A percentile compares a stretch with the other conserved stretches of the same genome.
Evolutionary conservation across 2,113 vertebrate species (phyloP).

Genomic region (Polyodon spathula): DNA sequence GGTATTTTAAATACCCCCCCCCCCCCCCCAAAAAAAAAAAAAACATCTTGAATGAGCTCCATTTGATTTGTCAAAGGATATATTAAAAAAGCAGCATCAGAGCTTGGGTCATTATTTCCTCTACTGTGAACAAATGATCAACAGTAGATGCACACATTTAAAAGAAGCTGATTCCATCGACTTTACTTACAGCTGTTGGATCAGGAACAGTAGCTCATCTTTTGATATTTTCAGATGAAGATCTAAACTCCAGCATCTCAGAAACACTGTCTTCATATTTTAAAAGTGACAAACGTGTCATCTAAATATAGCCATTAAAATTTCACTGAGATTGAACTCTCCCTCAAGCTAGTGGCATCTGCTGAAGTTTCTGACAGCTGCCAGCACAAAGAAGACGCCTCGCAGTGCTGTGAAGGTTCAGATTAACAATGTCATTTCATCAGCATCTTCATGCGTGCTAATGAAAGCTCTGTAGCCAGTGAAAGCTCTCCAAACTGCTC

Average conservation of each 20-base stretch:
- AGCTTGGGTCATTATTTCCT: neutral
- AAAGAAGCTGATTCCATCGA: neutral
- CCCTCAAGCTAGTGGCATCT: slow-evolving; percentile 39
- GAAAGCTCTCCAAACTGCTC: slow-evolving; percentile 35
- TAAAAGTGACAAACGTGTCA: slow-evolving; percentile 59
- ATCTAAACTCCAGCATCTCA: slow-evolving; percentile 41
- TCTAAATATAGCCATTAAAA: slow-evolving; percentile 67
- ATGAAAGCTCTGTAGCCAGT: slow-evolving; percentile 40
- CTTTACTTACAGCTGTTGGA: neutral
- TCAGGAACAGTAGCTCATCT: too few relatives aligned
- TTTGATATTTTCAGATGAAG: slow-evolving; percentile 43
- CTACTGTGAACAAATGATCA: neutral
- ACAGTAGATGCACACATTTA: slow-evolving; percentile 2
- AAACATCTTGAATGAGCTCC: too few relatives aligned
- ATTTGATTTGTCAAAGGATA: neutral
- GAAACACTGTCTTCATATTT: slow-evolving; percentile 38
- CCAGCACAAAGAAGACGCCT: slow-evolving; percentile 56
- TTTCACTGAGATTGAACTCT: slow-evolving; percentile 52
- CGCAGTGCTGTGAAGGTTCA: slow-evolving; percentile 47
- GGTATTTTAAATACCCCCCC: too few relatives aligned
- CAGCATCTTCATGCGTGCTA: slow-evolving; percentile 59
- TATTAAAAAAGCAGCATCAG: neutral
- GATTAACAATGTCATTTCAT: slow-evolving; percentile 54
- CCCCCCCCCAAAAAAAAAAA: too few relatives aligned
- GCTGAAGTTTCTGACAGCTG: slow-evolving; percentile 60